phyloP scores from a whole-genome alignment of 2,797 vertebrate genomes.

The Enteromius unitaeniatus region DNA sequence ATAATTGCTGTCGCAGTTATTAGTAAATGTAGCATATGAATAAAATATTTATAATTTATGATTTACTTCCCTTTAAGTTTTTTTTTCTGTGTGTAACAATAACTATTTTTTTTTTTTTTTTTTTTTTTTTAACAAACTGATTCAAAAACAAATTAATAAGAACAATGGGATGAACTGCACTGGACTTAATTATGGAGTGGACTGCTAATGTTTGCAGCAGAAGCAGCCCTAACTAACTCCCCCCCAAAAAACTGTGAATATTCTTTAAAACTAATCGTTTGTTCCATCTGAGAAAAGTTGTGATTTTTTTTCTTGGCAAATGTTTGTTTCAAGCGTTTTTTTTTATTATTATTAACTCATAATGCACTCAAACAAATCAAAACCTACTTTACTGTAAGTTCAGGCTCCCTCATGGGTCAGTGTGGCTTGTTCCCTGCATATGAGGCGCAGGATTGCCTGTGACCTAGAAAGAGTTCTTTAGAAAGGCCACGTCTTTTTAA shows the following conservation, averaged over 20 bases:
- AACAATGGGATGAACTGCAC: background rate
- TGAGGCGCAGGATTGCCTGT: background rate
- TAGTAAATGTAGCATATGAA: background rate
- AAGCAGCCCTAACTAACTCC: background rate
- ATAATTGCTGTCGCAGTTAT: background rate
- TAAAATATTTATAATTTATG: background rate
- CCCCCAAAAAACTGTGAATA: background rate
- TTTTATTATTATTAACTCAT: background rate
- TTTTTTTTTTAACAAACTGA: background rate
- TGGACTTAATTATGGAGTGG: background rate
- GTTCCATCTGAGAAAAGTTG: background rate
- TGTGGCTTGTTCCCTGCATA: background rate
- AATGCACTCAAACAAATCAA: background rate
- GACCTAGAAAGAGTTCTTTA: conserved; percentile 54
- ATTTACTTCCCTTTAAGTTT: background rate
- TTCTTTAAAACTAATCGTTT: background rate
- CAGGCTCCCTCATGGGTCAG: background rate
- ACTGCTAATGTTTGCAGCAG: background rate
- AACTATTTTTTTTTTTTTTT: background rate
- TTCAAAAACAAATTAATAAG: background rate
- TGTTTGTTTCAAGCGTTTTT: background rate
- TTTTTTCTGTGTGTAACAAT: background rate
- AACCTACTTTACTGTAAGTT: background rate
- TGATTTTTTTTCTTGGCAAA: background rate
- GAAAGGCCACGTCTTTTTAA: conserved; percentile 28